A percentile compares a stretch with the other conserved stretches of the same genome.
phyloP scores from a whole-genome alignment of 2,797 vertebrate species.

The Aulostomus chinensis region DNA sequence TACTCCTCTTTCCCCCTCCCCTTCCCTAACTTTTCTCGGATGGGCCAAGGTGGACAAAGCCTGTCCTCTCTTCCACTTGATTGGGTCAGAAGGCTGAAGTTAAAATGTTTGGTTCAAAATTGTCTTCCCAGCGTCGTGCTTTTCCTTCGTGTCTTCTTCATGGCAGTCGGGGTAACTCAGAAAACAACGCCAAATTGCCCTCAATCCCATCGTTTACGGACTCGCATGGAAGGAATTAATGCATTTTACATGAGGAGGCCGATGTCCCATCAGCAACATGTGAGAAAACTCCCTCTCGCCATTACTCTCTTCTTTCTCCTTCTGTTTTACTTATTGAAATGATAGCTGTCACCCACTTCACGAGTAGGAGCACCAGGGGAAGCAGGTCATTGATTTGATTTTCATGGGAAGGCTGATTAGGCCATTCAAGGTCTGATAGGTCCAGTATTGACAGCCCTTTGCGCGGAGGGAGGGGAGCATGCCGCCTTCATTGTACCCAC shows the following conservation, averaged over 20 bases:
- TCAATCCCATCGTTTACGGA: slow-evolving; percentile 92
- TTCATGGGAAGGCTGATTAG: slow-evolving; percentile 94
- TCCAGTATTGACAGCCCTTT: slow-evolving; percentile 84
- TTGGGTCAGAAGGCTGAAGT: slow-evolving; percentile 88
- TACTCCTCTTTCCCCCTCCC: slow-evolving; percentile 46
- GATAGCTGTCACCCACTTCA: slow-evolving; percentile 84
- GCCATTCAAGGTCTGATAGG: slow-evolving; percentile 82
- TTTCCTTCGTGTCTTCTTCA: slow-evolving; percentile 33
- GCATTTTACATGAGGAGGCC: slow-evolving; percentile 88
- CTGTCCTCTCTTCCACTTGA: slow-evolving; percentile 87
- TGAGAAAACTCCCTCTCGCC: slow-evolving; percentile 83
- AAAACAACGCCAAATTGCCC: slow-evolving; percentile 88
- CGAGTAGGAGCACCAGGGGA: slow-evolving; percentile 79
- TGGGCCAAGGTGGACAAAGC: slow-evolving; percentile 84
- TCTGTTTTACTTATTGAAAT: slow-evolving; percentile 83
- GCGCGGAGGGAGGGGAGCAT: slow-evolving; percentile 74
- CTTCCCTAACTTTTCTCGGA: slow-evolving; percentile 68
- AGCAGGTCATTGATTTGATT: slow-evolving; percentile 94
- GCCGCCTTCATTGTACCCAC: slow-evolving; percentile 78
- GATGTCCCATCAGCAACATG: slow-evolving; percentile 81
- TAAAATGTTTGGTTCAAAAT: slow-evolving; percentile 84
- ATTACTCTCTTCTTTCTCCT: slow-evolving; percentile 27
- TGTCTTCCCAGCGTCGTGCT: slow-evolving; percentile 84
- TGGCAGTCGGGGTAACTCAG: slow-evolving; percentile 43
- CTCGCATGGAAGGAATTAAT: slow-evolving; percentile 88